A percentile compares a stretch with the other conserved stretches of the same genome.
phyloP scores from a whole-genome alignment of 2,113 vertebrate species.

The Herpetotheres cachinnans region DNA sequence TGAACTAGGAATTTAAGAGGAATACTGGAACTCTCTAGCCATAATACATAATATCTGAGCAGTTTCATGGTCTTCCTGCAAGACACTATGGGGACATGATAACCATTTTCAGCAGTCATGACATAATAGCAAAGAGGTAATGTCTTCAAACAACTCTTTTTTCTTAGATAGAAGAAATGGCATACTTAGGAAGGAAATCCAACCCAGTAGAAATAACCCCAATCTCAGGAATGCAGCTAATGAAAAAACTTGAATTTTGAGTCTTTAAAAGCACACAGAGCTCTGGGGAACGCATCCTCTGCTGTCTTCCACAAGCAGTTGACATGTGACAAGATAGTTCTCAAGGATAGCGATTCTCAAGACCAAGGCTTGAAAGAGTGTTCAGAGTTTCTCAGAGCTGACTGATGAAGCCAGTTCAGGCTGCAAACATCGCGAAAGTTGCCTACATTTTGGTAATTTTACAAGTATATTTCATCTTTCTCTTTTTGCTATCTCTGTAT shows the following conservation, averaged over 20 bases:
- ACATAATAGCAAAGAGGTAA: neutral
- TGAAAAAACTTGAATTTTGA: neutral
- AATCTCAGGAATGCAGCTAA: neutral
- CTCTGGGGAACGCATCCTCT: neutral
- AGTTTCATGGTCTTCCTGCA: neutral
- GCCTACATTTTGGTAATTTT: neutral
- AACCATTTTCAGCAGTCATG: neutral
- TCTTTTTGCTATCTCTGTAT: neutral
- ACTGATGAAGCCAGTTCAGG: neutral
- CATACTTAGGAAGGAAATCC: neutral
- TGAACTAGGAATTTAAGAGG: neutral
- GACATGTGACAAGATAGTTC: neutral
- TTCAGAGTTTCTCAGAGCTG: neutral
- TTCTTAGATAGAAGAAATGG: neutral
- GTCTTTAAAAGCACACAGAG: neutral
- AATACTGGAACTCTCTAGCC: neutral
- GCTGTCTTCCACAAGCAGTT: neutral
- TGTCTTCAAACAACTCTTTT: neutral
- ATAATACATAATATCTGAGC: neutral
- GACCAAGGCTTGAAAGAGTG: neutral
- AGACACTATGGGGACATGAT: neutral
- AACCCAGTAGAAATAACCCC: neutral
- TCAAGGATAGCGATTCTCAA: neutral
- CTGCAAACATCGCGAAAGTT: neutral
- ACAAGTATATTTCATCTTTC: neutral